Percentiles rank a stretch among this genome's conserved stretches.
Evolutionary conservation across 2,113 vertebrate species (phyloP).

Genomic region (Platysternon megacephalum): DNA sequence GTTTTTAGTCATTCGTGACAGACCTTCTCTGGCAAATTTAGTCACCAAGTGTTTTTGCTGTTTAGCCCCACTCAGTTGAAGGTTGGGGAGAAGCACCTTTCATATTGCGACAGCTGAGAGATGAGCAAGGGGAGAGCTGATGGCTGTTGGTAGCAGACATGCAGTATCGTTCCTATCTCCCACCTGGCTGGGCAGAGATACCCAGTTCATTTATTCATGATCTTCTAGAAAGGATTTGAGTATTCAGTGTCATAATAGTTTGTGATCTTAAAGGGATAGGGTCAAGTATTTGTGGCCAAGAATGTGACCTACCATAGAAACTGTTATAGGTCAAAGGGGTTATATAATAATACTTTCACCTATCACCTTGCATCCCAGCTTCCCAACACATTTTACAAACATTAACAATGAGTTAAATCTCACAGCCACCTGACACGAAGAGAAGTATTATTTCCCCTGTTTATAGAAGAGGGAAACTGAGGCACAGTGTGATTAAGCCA

Average conservation of each 20-base stretch:
- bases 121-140: conserved; percentile 71
- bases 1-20: conserved; percentile 81
- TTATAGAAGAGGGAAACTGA: conserved; percentile 43
- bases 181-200: conserved; percentile 57
- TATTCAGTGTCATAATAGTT: conserved; percentile 68
- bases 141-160: conserved; percentile 72
- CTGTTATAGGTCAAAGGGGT: conserved; percentile 35
- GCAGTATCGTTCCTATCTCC: conserved; percentile 64
- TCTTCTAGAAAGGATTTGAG: conserved; percentile 67
- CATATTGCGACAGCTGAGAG: conserved; percentile 68
- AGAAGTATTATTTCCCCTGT: neutral
- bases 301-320: conserved; percentile 67
- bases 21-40: conserved; percentile 78
- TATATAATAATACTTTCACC: conserved; percentile 42
- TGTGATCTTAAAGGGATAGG: conserved; percentile 67
- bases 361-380: conserved; percentile 6
- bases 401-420: conserved; percentile 19
- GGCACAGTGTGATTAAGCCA: conserved; percentile 12
- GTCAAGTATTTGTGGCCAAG: conserved; percentile 63
- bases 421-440: neutral
- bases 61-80: conserved; percentile 69
- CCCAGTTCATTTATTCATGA: conserved; percentile 73
- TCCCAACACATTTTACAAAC: neutral
- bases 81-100: conserved; percentile 63
- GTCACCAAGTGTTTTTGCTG: conserved; percentile 70